These are phyloP conservation scores for Gobiocypris rarus DNA, from an alignment of 2,113 vertebrate species.

Conservation along the genomic window DNA sequence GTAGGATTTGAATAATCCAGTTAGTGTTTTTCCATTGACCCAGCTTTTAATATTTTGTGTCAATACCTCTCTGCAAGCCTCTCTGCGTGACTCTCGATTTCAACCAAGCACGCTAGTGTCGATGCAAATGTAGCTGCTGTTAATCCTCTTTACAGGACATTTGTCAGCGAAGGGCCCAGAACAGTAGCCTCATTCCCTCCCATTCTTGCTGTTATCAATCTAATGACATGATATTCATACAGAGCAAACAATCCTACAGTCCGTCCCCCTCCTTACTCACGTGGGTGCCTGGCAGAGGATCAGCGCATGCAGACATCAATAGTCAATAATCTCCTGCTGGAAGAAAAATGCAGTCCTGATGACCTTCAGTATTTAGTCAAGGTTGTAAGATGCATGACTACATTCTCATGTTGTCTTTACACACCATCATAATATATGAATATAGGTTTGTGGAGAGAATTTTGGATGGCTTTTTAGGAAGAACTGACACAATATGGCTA, in stretches of 20 bases:
- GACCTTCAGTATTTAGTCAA: constrained; percentile 49
- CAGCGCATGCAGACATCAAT: constrained; percentile 47
- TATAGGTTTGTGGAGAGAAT: too few relatives aligned
- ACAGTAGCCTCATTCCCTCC: constrained; percentile 5
- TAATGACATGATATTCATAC: constrained; percentile 34
- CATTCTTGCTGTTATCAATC: constrained; percentile 28
- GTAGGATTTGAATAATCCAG: constrained; percentile 31
- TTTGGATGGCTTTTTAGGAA: neutral
- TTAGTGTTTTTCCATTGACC: constrained; percentile 30
- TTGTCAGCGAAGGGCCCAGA: constrained; percentile 35
- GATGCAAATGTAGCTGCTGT: constrained; percentile 26
- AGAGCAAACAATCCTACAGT: neutral
- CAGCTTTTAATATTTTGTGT: constrained; percentile 31
- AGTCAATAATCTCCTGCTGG: constrained; percentile 53
- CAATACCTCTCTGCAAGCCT: constrained; percentile 34
- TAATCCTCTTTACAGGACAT: constrained; percentile 49
- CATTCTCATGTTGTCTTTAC: constrained; percentile 44
- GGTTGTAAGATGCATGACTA: neutral
- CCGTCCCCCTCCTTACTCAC: neutral
- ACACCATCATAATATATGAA: too few relatives aligned
- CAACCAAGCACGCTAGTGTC: neutral
- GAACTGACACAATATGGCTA: neutral
- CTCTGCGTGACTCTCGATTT: constrained; percentile 31
- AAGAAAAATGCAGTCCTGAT: constrained; percentile 30
- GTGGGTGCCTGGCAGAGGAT: neutral